Base-by-base conservation (phyloP, 2,888 invertebrate genomes). In the Dyspetes luteomarginatus region DNA sequence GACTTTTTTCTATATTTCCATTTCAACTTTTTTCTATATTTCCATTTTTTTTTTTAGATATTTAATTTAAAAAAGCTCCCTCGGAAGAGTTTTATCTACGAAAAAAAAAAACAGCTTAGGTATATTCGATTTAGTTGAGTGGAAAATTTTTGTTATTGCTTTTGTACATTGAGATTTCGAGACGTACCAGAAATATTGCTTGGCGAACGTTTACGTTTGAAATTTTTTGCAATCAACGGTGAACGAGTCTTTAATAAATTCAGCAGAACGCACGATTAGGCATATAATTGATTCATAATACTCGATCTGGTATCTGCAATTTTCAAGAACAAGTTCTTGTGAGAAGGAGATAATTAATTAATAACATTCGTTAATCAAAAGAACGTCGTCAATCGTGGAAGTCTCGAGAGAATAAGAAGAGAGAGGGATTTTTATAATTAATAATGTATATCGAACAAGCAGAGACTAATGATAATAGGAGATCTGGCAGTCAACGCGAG, bases 371-470 rank as follows among this genome's bases (percentile, higher is more conserved):
- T 71, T 71, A 50, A 71, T 50, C 5, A 45, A 30, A 15, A 36
- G 48, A 30, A n/a, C 12, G 48, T 22, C 60, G 62, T 43, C 50
- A 62, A 62, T 62, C 30, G 62, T 50, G 19, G 62, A 43, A 72
- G 26, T 45, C 19, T 12, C 7, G 50, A 56, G n/a, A 7, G n/a
- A 2, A 9, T 3, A 1, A 65, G 22, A 30, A 55, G 41, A 9
- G 7, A 15, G 36, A 36, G 48, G 17, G 19, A 48, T 36, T 36
- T 12, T 12, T 45, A n/a, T n/a, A 2, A 5, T 55, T 64, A 62
- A 73, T 72, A 9, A 76, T 77, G 72, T 72, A 50, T 30, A 64
- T 81, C 43, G 52, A 76, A 41, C 62, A 43, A 77, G 26, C 48
- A 43, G 73, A 69, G 41, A 28, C 9, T 19, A 68, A 55, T 64